phyloP scores from a whole-genome alignment of 2,113 vertebrate genomes.

The Ahaetulla prasina region DNA sequence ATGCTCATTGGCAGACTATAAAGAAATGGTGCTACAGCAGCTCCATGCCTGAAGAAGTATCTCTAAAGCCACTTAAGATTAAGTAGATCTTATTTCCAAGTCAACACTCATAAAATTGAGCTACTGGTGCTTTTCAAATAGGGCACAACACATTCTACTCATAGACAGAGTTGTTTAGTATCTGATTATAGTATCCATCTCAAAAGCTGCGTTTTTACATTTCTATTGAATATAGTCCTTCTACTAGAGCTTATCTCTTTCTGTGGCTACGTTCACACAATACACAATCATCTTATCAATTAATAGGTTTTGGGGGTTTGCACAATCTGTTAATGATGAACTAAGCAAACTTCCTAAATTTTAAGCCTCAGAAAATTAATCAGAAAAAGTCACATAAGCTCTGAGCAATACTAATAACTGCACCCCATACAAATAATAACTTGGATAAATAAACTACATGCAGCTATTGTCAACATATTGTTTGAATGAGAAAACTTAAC shows the following conservation, averaged over 20 bases:
- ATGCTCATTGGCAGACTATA: not conserved
- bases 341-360: not conserved
- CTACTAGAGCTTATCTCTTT: not conserved
- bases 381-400: not conserved
- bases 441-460: not conserved
- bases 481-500: not conserved
- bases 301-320: not conserved
- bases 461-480: not conserved
- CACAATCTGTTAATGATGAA: not conserved
- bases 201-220: not conserved
- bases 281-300: not conserved
- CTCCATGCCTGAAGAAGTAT: not conserved
- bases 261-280: not conserved
- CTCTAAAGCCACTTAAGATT: not conserved
- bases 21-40: not conserved
- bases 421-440: not conserved
- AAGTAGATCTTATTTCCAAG: not conserved
- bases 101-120: not conserved
- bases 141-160: not conserved
- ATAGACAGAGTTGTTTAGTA: not conserved
- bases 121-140: not conserved
- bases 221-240: too few species aligned
- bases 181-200: not conserved
- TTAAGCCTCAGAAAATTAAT: not conserved
- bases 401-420: not conserved